Conservation (phyloP, 2,113 vertebrate genomes). For the Rafetus swinhoei region DNA sequence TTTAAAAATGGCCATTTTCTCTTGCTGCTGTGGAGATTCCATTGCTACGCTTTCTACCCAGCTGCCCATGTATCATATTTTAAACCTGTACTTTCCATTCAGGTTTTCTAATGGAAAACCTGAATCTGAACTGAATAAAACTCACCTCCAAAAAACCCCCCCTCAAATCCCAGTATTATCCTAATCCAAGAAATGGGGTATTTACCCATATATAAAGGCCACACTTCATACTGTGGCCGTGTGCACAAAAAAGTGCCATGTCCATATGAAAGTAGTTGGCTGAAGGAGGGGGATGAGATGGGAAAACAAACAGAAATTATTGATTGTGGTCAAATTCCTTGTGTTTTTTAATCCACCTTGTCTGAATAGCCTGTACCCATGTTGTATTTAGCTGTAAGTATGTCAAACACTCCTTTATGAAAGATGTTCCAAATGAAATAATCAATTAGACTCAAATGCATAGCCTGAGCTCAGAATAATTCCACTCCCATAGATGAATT, state of each 20-base stretch:
- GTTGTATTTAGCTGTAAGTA: constrained; percentile 52
- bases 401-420: constrained; percentile 52
- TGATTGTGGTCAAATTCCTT: constrained; percentile 9
- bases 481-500: constrained; percentile 13
- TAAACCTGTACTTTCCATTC: constrained; percentile 1
- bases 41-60: neutral
- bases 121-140: neutral
- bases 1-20: neutral
- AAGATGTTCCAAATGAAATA: constrained; percentile 49
- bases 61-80: neutral
- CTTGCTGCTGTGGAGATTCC: neutral
- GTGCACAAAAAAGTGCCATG: neutral
- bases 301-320: neutral
- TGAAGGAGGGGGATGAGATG: neutral
- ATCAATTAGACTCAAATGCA: constrained; percentile 26
- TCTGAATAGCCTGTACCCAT: constrained; percentile 41
- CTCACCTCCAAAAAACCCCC: neutral
- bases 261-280: neutral
- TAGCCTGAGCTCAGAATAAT: constrained; percentile 15
- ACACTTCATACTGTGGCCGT: neutral
- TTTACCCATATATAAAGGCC: neutral
- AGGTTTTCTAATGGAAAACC: neutral
- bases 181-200: neutral
- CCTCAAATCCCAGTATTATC: neutral
- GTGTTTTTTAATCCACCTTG: constrained; percentile 46